Percentiles rank a stretch among this genome's conserved stretches.
Evolutionary conservation across 1,140 invertebrate genomes (phyloP).

Genomic region (Hypothenemus hampei): DNA sequence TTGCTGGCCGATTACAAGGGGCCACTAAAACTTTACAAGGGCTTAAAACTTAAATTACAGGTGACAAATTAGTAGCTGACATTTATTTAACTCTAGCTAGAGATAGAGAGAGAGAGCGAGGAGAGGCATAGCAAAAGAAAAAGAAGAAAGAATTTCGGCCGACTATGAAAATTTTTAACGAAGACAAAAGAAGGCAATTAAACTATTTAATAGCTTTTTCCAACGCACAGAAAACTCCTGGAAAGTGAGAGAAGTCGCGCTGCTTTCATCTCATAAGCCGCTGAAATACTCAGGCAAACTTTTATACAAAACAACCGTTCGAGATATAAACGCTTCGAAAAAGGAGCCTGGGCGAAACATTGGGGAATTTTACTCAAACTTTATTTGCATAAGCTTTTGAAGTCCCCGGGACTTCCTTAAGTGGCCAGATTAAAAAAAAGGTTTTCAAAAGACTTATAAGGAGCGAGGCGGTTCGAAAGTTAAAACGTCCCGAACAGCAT

Average conservation of each 20-base stretch:
- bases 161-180: background rate
- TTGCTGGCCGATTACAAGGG: too few relatives aligned
- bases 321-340: constrained; percentile 1
- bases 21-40: background rate
- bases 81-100: background rate
- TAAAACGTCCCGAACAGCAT: background rate
- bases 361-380: constrained; percentile 4
- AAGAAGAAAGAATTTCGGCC: background rate
- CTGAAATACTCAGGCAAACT: background rate
- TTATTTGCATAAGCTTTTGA: constrained; percentile 11
- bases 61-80: background rate
- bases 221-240: background rate
- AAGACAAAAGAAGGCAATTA: constrained; percentile 1
- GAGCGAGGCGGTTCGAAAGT: background rate
- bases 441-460: background rate
- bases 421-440: constrained; percentile 6
- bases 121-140: background rate
- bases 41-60: background rate
- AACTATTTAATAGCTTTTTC: background rate
- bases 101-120: background rate
- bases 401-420: background rate
- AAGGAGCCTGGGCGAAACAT: constrained; percentile 7
- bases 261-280: constrained; percentile 11
- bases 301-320: constrained; percentile 10
- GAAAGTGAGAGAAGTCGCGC: background rate